Evolutionary conservation across 1,140 invertebrate species (phyloP).

Genomic region (Melanaphis sacchari): DNA sequence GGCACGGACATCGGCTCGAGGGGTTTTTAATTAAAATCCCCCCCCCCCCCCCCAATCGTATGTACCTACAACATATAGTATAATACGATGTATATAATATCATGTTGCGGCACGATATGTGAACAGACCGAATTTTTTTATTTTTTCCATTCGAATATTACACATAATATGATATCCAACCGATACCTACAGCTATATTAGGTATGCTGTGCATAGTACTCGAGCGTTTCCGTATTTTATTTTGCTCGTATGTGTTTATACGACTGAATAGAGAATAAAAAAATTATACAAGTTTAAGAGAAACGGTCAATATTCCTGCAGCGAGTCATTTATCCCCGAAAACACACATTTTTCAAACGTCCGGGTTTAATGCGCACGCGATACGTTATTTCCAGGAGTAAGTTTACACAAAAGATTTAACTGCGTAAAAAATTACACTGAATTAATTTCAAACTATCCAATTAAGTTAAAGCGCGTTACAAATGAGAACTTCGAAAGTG

Average conservation of each 20-base stretch:
- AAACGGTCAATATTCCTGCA: conserved; percentile 16
- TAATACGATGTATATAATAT: no score
- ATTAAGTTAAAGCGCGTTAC: background rate
- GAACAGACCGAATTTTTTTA: background rate
- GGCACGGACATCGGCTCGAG: background rate
- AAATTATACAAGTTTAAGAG: background rate
- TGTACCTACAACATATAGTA: no score
- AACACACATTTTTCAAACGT: conserved; percentile 6
- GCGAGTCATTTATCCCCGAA: conserved; percentile 10
- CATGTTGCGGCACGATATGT: background rate
- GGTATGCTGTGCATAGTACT: no score
- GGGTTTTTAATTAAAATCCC: conserved; percentile 47
- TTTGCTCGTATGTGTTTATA: background rate
- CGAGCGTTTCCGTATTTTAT: background rate
- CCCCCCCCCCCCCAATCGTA: background rate
- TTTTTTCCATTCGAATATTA: background rate
- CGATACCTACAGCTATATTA: background rate
- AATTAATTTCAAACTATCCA: conserved; percentile 3
- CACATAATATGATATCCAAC: background rate
- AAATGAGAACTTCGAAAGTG: background rate
- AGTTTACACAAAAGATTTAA: background rate
- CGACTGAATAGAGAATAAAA: background rate
- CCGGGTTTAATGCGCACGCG: background rate
- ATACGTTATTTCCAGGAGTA: background rate
- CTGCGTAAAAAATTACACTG: background rate